Percentiles rank a stretch among this genome's conserved stretches.
Evolutionary conservation across 2,888 invertebrate genomes (phyloP).

Genomic region (Drosophila fungiperda): DNA sequence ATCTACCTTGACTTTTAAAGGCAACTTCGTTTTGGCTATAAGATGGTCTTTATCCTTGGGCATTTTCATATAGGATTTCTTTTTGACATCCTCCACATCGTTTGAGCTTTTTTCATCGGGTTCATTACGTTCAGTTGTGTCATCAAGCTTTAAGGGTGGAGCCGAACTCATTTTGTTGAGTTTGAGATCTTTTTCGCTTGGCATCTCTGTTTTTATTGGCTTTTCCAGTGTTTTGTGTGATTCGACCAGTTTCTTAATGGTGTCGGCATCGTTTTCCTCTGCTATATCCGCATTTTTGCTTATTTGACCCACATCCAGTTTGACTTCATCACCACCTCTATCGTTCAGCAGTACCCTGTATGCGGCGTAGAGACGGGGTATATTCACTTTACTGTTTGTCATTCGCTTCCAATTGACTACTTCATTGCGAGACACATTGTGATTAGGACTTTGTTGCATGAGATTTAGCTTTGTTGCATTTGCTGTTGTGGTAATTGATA

Average conservation of each 20-base stretch:
- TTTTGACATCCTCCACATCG: neutral
- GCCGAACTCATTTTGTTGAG: neutral
- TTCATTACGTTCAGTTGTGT: neutral
- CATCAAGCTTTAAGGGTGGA: neutral
- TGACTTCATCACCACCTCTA: conserved; percentile 10
- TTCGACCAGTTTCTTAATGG: neutral
- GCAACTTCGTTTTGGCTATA: conserved; percentile 18
- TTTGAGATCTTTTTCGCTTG: neutral
- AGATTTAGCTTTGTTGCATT: conserved; percentile 7
- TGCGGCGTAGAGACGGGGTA: conserved; percentile 51
- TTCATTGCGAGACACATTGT: neutral
- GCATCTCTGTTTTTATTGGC: neutral
- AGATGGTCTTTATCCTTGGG: conserved; percentile 20
- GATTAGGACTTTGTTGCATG: neutral
- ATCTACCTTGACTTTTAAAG: neutral
- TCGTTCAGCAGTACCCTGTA: conserved; percentile 32
- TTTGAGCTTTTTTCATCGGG: neutral
- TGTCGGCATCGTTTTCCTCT: conserved; percentile 24
- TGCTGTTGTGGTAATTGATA: conserved; percentile 12
- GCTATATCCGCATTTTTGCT: conserved; percentile 8
- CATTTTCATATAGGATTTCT: neutral
- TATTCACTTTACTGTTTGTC: conserved; percentile 21
- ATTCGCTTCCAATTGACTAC: conserved; percentile 8
- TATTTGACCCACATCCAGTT: conserved; percentile 5
- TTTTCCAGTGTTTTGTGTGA: neutral